phyloP scores from a whole-genome alignment of 2,888 invertebrate species.

The Smittia sp. region DNA sequence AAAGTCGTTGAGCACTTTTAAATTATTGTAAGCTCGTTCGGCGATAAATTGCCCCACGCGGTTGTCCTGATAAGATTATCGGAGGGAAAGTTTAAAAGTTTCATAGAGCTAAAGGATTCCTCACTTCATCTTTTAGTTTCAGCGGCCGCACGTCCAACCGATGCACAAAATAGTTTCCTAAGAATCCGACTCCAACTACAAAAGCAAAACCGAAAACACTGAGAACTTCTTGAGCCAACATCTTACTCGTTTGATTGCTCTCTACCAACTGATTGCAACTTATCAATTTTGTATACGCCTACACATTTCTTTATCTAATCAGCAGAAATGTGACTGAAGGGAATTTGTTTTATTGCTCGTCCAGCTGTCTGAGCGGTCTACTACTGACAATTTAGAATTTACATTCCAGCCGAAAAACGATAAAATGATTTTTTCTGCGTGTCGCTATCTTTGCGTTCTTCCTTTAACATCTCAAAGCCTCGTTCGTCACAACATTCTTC shows the following conservation, averaged over 20 bases:
- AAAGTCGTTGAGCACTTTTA: conserved; percentile 26
- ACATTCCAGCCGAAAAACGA: too few relatives aligned
- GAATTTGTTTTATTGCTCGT: too few relatives aligned
- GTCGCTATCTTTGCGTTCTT: too few relatives aligned
- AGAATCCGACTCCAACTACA: background rate
- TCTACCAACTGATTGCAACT: too few relatives aligned
- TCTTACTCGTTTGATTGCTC: background rate
- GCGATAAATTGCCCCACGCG: conserved; percentile 25
- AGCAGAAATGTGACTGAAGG: too few relatives aligned
- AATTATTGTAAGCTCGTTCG: conserved; percentile 30
- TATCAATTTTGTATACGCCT: too few relatives aligned
- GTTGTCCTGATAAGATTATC: background rate
- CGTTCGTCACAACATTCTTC: too few relatives aligned
- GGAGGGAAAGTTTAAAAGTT: background rate
- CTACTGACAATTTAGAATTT: too few relatives aligned
- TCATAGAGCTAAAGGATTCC: background rate
- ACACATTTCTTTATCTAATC: too few relatives aligned
- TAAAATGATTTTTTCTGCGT: too few relatives aligned
- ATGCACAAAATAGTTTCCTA: background rate
- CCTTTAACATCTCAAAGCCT: too few relatives aligned
- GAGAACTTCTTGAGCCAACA: background rate
- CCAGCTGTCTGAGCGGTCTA: too few relatives aligned
- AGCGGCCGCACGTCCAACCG: background rate
- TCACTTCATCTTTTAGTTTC: background rate
- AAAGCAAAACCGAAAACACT: background rate